phyloP scores from a whole-genome alignment of 2,113 vertebrate genomes.

The Rallus limicola region DNA sequence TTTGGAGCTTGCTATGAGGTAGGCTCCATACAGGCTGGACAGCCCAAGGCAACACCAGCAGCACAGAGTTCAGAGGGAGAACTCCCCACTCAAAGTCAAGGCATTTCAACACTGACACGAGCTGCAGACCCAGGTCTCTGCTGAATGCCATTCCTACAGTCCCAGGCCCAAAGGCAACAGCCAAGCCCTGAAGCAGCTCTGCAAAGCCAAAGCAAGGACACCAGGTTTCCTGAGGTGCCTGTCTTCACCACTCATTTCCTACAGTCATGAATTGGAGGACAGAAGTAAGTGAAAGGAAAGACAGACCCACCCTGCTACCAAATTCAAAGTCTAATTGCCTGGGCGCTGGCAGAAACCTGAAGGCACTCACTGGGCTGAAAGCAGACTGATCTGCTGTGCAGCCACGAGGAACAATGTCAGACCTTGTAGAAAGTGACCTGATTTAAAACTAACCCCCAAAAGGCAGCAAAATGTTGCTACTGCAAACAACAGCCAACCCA shows the following conservation, averaged over 20 bases:
- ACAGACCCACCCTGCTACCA: neutral
- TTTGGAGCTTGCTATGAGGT: neutral
- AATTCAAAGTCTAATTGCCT: neutral
- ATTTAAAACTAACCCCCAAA: constrained; percentile 5
- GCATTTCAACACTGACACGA: neutral
- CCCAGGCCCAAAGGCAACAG: neutral
- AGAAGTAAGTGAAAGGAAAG: neutral
- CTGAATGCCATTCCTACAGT: neutral
- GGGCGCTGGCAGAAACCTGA: neutral
- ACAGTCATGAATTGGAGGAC: neutral
- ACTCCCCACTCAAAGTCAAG: neutral
- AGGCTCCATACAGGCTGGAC: neutral
- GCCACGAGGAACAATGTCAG: neutral
- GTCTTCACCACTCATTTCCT: neutral
- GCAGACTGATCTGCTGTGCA: neutral
- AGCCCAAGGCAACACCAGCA: neutral
- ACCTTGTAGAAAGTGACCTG: neutral
- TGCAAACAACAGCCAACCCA: neutral
- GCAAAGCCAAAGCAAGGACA: neutral
- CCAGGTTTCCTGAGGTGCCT: neutral
- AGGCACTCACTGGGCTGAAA: neutral
- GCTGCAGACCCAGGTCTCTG: neutral
- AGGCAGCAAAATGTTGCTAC: neutral
- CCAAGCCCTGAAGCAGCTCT: neutral
- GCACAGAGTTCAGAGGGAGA: neutral